Base-by-base conservation (phyloP, 2,888 invertebrate species). In the Ophion slaviceki region DNA sequence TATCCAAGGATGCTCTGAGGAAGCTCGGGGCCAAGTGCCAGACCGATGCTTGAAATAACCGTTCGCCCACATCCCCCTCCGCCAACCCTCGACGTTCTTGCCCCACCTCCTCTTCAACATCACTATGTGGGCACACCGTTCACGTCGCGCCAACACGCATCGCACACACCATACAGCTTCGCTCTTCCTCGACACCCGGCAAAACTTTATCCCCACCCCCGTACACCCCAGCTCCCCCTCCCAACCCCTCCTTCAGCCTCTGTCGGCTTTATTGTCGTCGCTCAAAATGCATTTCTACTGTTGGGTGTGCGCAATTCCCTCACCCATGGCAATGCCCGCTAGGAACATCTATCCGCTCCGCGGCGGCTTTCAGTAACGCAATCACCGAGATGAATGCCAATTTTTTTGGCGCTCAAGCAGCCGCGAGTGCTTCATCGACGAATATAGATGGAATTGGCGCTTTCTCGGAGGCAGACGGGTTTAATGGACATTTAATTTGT, bases 21-120 rank as follows among this genome's bases (percentile, higher is more conserved):
- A 89, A 92, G 92, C 93, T 93, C 91, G 91, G 91, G 92, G 91
- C 93, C 90, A 92, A 93, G 92, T 93, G 93, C 92, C 93, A 91
- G 91, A 91, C 87, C 89, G 91, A 90, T 88, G 93, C 93, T 93
- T 92, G 93, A 93, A 93, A 93, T 93, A 93, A 93, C 93, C 91
- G 90, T 90, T 89, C 89, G 90, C 90, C 92, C 91, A 90, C 91
- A 89, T 90, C 91, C 91, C 92, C 92, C 92, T 74, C 72, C 80
- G 89, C 92, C 92, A 92, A 92, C 92, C 92, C 92, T 88, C 89
- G 89, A 80, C 87, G 83, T 67, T 87, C 84, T 88, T 88, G 88
- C 89, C 90, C 90, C 89, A 88, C 89, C 80, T 84, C 87, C 76
- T 82, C 40, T 40, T 36, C 57, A 28, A 59, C 83, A 75, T 64